phyloP scores from a whole-genome alignment of 2,797 vertebrate species.

The Sibirionetta formosa region DNA sequence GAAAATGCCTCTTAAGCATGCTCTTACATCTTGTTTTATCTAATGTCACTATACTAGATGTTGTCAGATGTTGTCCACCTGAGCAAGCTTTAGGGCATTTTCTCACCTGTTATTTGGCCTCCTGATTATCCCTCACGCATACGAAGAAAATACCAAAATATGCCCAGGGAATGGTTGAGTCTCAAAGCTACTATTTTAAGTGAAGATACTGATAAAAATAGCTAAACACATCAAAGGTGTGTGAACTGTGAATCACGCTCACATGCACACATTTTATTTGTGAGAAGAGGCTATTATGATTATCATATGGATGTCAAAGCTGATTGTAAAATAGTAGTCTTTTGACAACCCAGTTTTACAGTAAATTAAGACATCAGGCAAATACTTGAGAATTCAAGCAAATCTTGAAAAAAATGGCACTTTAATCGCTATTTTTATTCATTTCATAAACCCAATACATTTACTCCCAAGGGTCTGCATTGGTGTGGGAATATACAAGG shows the following conservation, averaged over 20 bases:
- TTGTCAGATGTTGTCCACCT: background rate
- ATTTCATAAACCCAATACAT: slow-evolving; percentile 19
- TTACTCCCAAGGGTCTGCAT: slow-evolving; percentile 3
- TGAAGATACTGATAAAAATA: background rate
- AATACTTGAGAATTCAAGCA: background rate
- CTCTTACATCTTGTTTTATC: background rate
- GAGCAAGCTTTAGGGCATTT: slow-evolving; percentile 6
- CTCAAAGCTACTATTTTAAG: slow-evolving; percentile 27
- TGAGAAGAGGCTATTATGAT: background rate
- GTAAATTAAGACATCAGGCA: background rate
- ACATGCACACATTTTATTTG: background rate
- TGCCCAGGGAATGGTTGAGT: background rate
- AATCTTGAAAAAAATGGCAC: background rate
- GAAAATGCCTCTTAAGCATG: background rate
- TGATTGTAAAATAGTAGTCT: background rate
- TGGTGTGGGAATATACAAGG: slow-evolving; percentile 29
- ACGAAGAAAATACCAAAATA: background rate
- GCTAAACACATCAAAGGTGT: background rate
- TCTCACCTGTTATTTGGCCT: slow-evolving; percentile 32
- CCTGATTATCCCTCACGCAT: background rate
- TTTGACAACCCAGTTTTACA: slow-evolving; percentile 5
- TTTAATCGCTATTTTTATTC: slow-evolving; percentile 58
- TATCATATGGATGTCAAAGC: background rate
- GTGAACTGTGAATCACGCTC: background rate
- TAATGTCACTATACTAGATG: background rate